Conservation (phyloP, 92 coral and sea anemone species). For the Siderastrea radians region DNA sequence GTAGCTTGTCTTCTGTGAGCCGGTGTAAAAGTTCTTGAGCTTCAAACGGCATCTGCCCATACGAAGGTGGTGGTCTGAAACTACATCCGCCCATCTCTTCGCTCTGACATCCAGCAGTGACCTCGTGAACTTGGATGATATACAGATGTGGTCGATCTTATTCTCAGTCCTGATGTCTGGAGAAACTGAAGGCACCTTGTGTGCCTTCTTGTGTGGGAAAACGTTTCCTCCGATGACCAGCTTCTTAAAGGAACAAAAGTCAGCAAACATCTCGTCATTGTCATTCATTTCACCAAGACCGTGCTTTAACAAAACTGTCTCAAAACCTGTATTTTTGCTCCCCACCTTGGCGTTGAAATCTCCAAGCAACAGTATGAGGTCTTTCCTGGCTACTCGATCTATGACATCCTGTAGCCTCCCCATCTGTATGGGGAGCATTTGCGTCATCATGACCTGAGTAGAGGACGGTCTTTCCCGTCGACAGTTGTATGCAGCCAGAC, state of each 20-base stretch:
- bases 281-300: slow-evolving; percentile 7
- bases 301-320: neutral
- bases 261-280: neutral
- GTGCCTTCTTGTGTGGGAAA: slow-evolving; percentile 22
- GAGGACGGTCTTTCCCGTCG: no score
- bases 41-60: neutral
- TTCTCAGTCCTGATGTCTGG: slow-evolving; percentile 1
- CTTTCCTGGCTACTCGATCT: neutral
- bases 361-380: neutral
- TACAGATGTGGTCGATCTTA: slow-evolving; percentile 21
- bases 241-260: neutral
- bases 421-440: no score
- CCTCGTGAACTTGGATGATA: slow-evolving; percentile 1
- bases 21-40: neutral
- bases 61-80: no score
- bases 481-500: no score
- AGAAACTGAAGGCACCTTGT: neutral
- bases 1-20: neutral
- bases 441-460: no score
- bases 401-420: neutral
- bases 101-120: slow-evolving; percentile 3
- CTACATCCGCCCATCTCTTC: neutral
- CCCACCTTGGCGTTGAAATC: neutral
- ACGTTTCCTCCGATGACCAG: neutral
- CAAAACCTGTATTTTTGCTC: neutral